Base-by-base conservation (phyloP, 2,797 vertebrate species). In the Chiroxiphia lanceolata region DNA sequence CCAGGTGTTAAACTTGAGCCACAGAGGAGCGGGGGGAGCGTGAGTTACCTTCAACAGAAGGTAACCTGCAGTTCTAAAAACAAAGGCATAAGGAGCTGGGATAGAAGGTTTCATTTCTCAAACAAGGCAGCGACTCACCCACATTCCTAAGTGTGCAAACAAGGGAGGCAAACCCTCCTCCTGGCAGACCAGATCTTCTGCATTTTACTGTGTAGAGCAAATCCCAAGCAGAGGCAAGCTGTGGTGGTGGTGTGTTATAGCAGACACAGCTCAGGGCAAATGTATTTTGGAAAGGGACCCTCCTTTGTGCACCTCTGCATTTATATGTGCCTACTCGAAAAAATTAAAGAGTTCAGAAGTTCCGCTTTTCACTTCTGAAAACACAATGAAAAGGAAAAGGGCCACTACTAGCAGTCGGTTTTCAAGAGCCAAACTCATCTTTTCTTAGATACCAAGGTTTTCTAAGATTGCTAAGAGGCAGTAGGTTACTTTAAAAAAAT, bases 101-200 rank as follows among this genome's bases (percentile, higher is more conserved):
- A 56, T 59, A 12, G 75, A 90, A 82, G 67, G 51, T 70, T 94
- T 83, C 21, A 5, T 57, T 86, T 67, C 85, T 90, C 63, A 77
- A 8, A 63, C n/a, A 72, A 79, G 57, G 67, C 95, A 75, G 75
- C 65, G 81, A 90, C 91, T 97, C 93, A 85, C 50, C 53, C 94
- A 78, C 75, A 85, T 93, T 95, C 93, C 89, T 21, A 33, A 71
- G 57, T 63, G 64, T 82, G 38, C 75, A 57, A 70, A 87, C 48
- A 70, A 56, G 40, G 56, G 40, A 93, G 45, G 56, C n/a, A 67
- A 95, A 79, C 20, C 56, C 80, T 93, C 53, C 72, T 85, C 78
- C 71, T 15, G 81, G 53, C 74, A 68, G 26, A 65, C 53, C 3
- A 9, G 56, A 87, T 75, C 57, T 86, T 85, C 83, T 1, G 3